Percentiles rank a stretch among this genome's conserved stretches.
phyloP scores from a whole-genome alignment of 1,140 invertebrate species.

The Hyphantria cunea region DNA sequence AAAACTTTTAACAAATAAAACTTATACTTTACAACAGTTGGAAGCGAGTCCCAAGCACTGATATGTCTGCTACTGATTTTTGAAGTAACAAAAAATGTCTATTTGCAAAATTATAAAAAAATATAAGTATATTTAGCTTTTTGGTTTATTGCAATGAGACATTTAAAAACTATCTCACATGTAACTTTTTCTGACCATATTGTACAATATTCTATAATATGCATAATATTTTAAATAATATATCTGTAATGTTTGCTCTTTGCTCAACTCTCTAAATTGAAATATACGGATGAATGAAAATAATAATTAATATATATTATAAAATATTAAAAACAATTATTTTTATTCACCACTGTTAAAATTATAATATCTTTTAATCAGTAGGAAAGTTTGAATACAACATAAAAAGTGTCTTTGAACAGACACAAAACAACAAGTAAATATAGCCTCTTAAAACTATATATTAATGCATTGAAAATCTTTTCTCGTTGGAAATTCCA shows the following conservation, averaged over 20 bases:
- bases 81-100: neutral
- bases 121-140: neutral
- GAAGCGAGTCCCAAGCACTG: neutral
- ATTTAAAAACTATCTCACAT: slow-evolving; percentile 1
- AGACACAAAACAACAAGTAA: slow-evolving; percentile 18
- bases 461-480: neutral
- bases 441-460: slow-evolving; percentile 25
- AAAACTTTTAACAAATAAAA: slow-evolving; percentile 20
- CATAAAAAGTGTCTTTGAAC: slow-evolving; percentile 27
- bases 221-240: neutral
- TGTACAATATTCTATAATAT: too few species aligned
- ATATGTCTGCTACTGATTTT: neutral
- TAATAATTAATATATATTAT: neutral
- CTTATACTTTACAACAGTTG: slow-evolving; percentile 17
- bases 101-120: neutral
- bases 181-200: too few species aligned
- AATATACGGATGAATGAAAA: neutral
- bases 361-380: slow-evolving; percentile 8
- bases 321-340: neutral
- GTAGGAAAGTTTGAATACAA: slow-evolving; percentile 1
- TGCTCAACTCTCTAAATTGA: too few species aligned
- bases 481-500: neutral
- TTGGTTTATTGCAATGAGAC: neutral
- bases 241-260: too few species aligned
- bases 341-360: neutral